Evolutionary conservation across 1,140 invertebrate genomes (phyloP).

Genomic region (Ruditapes philippinarum): DNA sequence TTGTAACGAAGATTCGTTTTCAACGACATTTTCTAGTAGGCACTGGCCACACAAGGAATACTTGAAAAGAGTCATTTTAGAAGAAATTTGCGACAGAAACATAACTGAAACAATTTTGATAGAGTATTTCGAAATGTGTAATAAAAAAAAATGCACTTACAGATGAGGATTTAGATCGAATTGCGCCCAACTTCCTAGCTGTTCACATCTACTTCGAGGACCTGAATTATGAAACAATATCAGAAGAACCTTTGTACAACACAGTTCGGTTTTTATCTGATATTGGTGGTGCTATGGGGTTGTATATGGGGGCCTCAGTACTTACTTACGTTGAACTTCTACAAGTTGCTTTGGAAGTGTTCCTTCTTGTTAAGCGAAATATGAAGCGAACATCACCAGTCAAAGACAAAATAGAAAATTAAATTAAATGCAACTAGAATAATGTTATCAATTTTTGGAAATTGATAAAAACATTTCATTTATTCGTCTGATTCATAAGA

Average conservation of each 20-base stretch:
- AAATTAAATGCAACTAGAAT: too few relatives aligned
- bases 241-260: constrained; percentile 29
- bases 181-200: not conserved
- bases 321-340: constrained; percentile 49
- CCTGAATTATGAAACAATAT: constrained; percentile 2
- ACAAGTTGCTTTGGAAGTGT: constrained; percentile 22
- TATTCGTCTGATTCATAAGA: too few relatives aligned
- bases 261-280: constrained; percentile 54
- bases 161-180: too few relatives aligned
- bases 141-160: too few relatives aligned
- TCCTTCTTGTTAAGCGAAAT: not conserved
- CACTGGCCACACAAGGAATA: constrained; percentile 18
- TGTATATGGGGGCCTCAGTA: constrained; percentile 54
- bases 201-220: constrained; percentile 47
- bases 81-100: constrained; percentile 24
- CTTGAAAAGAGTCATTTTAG: not conserved
- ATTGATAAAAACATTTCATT: too few relatives aligned
- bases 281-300: constrained; percentile 62
- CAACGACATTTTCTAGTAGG: not conserved
- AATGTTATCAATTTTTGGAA: too few relatives aligned
- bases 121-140: too few relatives aligned
- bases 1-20: not conserved
- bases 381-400: too few relatives aligned
- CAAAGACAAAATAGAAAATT: too few relatives aligned
- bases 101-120: not conserved